phyloP scores from a whole-genome alignment of 2,797 vertebrate genomes.

The Sciurus carolinensis region DNA sequence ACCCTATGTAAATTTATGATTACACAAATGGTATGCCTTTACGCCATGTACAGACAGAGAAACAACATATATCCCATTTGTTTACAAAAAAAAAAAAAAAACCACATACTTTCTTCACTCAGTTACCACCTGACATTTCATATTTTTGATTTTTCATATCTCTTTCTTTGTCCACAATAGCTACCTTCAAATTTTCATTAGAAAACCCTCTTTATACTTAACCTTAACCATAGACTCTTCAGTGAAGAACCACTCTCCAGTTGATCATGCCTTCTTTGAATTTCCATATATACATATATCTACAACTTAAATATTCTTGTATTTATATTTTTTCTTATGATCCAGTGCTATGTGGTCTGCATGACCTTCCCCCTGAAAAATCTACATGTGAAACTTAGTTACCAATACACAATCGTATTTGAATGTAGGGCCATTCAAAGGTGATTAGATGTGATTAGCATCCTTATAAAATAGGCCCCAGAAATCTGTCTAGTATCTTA shows the following conservation, averaged over 20 bases:
- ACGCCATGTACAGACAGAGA: too few relatives aligned
- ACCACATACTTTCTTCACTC: neutral
- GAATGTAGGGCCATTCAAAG: too few relatives aligned
- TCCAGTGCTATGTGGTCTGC: neutral
- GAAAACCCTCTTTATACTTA: constrained; percentile 38
- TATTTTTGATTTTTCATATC: neutral
- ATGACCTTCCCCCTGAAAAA: neutral
- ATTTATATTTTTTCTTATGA: neutral
- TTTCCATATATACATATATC: neutral
- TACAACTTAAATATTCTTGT: neutral
- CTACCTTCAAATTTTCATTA: constrained; percentile 1
- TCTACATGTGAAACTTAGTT: neutral
- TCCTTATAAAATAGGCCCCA: neutral
- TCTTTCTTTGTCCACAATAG: neutral
- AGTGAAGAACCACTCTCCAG: neutral
- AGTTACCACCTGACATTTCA: neutral
- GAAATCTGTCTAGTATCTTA: neutral
- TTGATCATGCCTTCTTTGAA: neutral
- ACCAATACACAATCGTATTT: neutral
- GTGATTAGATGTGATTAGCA: neutral
- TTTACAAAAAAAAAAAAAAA: too few relatives aligned
- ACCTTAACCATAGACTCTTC: neutral
- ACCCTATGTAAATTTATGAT: too few relatives aligned
- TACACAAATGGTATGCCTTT: too few relatives aligned
- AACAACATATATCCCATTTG: too few relatives aligned